Conservation (phyloP, 2,888 invertebrate species). For the Papilio protenor region DNA sequence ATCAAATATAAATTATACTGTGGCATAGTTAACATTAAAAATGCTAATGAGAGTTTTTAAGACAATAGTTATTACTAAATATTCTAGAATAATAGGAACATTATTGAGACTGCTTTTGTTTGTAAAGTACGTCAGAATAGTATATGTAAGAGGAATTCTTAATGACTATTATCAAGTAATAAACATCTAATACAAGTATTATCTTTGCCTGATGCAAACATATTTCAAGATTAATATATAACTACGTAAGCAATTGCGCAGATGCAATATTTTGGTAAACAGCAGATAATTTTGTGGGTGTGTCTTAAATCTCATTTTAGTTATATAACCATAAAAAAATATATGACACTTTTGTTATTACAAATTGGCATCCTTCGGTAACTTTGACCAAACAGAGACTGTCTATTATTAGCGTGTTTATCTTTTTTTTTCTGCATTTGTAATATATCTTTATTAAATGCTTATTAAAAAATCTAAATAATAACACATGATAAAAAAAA, state of each 20-base stretch:
- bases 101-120: background rate
- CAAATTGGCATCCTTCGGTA: no score
- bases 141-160: slow-evolving; percentile 23
- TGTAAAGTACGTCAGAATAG: slow-evolving; percentile 16
- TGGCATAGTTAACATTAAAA: slow-evolving; percentile 16
- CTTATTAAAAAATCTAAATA: no score
- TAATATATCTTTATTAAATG: no score
- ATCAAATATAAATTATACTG: slow-evolving; percentile 6
- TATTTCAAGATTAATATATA: slow-evolving; percentile 28
- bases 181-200: slow-evolving; percentile 36
- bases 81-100: background rate
- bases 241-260: slow-evolving; percentile 36
- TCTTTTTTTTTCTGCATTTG: no score
- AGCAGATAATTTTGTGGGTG: background rate
- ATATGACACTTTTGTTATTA: background rate
- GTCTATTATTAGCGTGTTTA: no score
- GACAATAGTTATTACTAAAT: slow-evolving; percentile 3
- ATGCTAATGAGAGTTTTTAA: slow-evolving; percentile 20
- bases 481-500: no score
- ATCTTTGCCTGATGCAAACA: slow-evolving; percentile 38
- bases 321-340: background rate
- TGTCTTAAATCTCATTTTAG: background rate
- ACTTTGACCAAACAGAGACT: no score
- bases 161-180: slow-evolving; percentile 33
- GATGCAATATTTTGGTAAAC: slow-evolving; percentile 22